Percentiles rank a stretch among this genome's conserved stretches.
These are phyloP conservation scores for Bucco capensis DNA, from an alignment of 2,113 vertebrate species.

Conservation along the genomic window DNA sequence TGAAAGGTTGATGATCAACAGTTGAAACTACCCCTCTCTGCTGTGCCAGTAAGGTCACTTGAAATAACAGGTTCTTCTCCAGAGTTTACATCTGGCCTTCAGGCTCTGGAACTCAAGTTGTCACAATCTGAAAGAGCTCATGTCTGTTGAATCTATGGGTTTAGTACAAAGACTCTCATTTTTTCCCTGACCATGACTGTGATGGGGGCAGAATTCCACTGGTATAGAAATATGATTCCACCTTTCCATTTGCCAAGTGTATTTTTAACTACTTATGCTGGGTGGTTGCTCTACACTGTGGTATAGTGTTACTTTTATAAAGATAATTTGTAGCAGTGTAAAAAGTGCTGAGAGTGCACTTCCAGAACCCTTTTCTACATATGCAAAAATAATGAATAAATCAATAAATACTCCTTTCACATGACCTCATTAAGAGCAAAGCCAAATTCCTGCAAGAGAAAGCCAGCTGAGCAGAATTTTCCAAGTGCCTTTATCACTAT, in stretches of 20 bases:
- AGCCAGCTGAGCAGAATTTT: constrained; percentile 49
- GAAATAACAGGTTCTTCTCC: background rate
- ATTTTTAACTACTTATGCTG: constrained; percentile 49
- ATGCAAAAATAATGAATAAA: constrained; percentile 54
- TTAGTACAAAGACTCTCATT: background rate
- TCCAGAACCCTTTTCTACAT: constrained; percentile 17
- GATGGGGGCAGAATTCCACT: background rate
- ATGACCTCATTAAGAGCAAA: constrained; percentile 49
- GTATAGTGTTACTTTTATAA: constrained; percentile 51
- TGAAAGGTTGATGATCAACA: too few relatives aligned
- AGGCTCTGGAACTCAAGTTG: background rate
- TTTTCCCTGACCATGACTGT: background rate
- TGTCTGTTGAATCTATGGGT: background rate
- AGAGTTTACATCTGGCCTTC: background rate
- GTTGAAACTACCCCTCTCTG: background rate
- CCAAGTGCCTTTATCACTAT: background rate
- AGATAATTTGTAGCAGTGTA: constrained; percentile 38
- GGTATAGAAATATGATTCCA: background rate
- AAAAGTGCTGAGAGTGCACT: constrained; percentile 59
- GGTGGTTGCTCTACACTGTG: constrained; percentile 23
- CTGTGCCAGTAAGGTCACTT: background rate
- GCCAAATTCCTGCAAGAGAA: constrained; percentile 30
- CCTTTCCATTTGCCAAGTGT: constrained; percentile 35
- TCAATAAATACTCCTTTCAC: constrained; percentile 41
- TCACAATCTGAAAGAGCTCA: background rate